Conservation (phyloP, 2,888 invertebrate species). For the Diplolepis rosae region DNA sequence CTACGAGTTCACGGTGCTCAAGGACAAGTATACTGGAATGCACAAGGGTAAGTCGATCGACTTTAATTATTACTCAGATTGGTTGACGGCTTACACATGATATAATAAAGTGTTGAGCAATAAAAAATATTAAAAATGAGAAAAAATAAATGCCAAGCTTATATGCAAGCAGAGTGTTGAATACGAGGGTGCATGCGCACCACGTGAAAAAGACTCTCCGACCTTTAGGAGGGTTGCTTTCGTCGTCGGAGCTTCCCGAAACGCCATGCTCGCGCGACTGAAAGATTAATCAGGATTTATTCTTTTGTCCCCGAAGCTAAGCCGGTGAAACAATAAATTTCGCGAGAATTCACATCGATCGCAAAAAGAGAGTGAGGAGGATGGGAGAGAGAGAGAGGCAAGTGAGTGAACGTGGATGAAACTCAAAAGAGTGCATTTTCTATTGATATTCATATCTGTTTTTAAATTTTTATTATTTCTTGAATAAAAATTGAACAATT, state of each 20-base stretch:
- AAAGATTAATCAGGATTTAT: slow-evolving; percentile 72
- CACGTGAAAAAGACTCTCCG: slow-evolving; percentile 41
- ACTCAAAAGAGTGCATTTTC: neutral
- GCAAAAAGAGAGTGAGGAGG: slow-evolving; percentile 41
- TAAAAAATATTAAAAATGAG: neutral
- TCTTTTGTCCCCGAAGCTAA: slow-evolving; percentile 66
- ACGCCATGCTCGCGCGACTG: slow-evolving; percentile 56
- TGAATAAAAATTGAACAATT: too few species aligned
- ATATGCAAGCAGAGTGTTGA: neutral
- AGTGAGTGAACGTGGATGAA: slow-evolving; percentile 21
- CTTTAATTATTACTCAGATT: slow-evolving; percentile 10
- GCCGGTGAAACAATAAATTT: slow-evolving; percentile 71
- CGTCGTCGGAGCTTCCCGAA: slow-evolving; percentile 55
- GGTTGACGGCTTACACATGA: too few species aligned
- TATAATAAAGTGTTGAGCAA: too few species aligned
- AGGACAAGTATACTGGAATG: slow-evolving; percentile 96
- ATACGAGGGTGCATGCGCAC: slow-evolving; percentile 31
- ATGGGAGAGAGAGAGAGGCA: neutral
- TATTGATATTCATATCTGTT: too few species aligned
- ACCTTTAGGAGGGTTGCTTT: slow-evolving; percentile 42
- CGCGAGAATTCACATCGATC: slow-evolving; percentile 67
- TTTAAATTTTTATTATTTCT: too few species aligned
- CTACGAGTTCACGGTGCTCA: slow-evolving; percentile 94
- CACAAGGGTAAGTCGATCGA: slow-evolving; percentile 85
- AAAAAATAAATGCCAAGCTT: neutral